These are phyloP conservation scores for Sebastes hubbsi DNA, from an alignment of 2,797 vertebrate genomes.

Conservation along the genomic window DNA sequence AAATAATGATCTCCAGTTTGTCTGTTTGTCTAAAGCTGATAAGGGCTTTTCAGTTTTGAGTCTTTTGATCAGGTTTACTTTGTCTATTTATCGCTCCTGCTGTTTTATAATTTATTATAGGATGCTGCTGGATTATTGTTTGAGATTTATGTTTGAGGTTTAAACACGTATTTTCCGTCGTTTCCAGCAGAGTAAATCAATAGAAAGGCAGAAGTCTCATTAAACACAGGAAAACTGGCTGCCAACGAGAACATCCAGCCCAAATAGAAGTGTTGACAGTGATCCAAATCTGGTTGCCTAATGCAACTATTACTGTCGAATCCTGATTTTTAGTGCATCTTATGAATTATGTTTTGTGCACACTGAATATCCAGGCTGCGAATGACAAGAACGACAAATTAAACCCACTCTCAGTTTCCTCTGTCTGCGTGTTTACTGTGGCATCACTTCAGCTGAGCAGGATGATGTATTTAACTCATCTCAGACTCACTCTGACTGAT, in stretches of 20 bases:
- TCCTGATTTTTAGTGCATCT: not conserved
- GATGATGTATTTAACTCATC: constrained; percentile 45
- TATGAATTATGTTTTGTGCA: not conserved
- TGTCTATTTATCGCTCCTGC: not conserved
- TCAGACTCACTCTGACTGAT: constrained; percentile 14
- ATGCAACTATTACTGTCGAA: not conserved
- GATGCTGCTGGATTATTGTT: constrained; percentile 9
- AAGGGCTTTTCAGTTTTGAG: not conserved
- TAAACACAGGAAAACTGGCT: not conserved
- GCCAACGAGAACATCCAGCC: not conserved
- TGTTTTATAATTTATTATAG: constrained; percentile 12
- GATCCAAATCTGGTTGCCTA: not conserved
- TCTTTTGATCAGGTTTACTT: constrained; percentile 5
- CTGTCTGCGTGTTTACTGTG: constrained; percentile 8
- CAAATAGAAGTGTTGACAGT: not conserved
- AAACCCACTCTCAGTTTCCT: not conserved
- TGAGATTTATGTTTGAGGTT: not conserved
- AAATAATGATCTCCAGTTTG: constrained; percentile 9
- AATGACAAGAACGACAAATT: not conserved
- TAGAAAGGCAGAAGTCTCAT: not conserved
- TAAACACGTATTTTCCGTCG: not conserved
- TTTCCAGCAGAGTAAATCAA: constrained; percentile 22
- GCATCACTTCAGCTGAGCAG: constrained; percentile 14
- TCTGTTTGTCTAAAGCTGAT: not conserved
- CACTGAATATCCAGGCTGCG: constrained; percentile 11